These are phyloP conservation scores for Drosophila repletoides DNA, from an alignment of 1,140 invertebrate genomes.

Conservation along the genomic window DNA sequence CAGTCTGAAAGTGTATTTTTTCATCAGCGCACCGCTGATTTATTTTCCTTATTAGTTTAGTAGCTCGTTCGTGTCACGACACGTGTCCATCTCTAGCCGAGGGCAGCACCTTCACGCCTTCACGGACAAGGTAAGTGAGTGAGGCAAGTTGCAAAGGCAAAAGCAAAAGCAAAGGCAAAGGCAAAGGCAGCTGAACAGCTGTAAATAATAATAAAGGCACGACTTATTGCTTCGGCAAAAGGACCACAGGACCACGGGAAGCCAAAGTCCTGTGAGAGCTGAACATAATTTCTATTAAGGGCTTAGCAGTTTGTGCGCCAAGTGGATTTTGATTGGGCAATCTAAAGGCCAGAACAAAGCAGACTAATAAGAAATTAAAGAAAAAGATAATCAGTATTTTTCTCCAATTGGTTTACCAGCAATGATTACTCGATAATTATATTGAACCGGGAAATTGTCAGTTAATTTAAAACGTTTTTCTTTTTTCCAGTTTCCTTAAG, in stretches of 20 bases:
- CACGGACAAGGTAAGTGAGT: conserved; percentile 17
- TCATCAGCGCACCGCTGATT: too few species aligned
- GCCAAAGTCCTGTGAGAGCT: neutral
- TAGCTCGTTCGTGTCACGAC: too few species aligned
- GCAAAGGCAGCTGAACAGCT: conserved; percentile 11
- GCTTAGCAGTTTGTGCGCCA: conserved; percentile 45
- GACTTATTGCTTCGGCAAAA: conserved; percentile 52
- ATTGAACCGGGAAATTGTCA: too few species aligned
- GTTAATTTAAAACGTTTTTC: too few species aligned
- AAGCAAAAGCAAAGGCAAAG: neutral
- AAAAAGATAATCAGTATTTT: neutral
- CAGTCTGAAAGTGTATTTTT: too few species aligned
- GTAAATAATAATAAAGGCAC: conserved; percentile 70
- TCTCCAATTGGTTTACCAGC: too few species aligned
- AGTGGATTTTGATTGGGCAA: conserved; percentile 58
- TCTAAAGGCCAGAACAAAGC: neutral
- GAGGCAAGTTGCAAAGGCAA: conserved; percentile 13
- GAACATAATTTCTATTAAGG: conserved; percentile 56
- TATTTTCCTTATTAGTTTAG: too few species aligned
- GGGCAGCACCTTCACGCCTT: too few species aligned
- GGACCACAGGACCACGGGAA: neutral
- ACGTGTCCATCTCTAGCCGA: too few species aligned
- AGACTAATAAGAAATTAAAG: neutral
- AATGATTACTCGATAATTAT: neutral
- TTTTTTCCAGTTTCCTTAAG: too few species aligned